Evolutionary conservation across 2,113 vertebrate genomes (phyloP).

Genomic region (Poeciliopsis prolifica): DNA sequence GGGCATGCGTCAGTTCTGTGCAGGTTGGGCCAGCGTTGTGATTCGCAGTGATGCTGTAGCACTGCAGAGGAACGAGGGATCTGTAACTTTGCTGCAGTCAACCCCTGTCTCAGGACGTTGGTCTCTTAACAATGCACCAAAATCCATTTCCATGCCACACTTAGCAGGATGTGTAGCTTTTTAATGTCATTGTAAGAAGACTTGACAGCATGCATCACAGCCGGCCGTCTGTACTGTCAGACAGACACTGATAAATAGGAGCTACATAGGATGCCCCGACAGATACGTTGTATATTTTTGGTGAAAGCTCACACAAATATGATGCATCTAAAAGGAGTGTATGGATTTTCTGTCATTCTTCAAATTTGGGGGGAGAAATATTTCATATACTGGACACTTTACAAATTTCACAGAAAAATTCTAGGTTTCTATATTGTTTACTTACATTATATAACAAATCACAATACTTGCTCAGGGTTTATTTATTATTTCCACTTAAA

Average conservation of each 20-base stretch:
- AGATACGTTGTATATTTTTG: neutral
- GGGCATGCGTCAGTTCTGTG: constrained; percentile 58
- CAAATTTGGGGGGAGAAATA: neutral
- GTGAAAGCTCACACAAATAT: neutral
- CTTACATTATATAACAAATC: neutral
- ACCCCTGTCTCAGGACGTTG: constrained; percentile 41
- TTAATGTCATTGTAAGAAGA: neutral
- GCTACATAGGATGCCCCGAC: neutral
- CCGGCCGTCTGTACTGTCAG: neutral
- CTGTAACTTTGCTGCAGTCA: constrained; percentile 58
- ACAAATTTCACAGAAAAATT: neutral
- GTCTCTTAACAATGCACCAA: constrained; percentile 65
- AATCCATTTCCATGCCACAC: constrained; percentile 21
- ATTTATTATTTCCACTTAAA: too few relatives aligned
- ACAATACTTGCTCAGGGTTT: too few relatives aligned
- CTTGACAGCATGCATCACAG: neutral
- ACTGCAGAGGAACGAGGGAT: constrained; percentile 60
- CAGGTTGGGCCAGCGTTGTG: constrained; percentile 25
- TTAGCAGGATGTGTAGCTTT: constrained; percentile 1
- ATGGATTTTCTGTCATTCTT: neutral
- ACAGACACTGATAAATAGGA: neutral
- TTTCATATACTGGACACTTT: neutral
- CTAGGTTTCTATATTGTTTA: neutral
- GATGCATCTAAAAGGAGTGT: neutral
- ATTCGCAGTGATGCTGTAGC: constrained; percentile 52